A percentile compares a stretch with the other conserved stretches of the same genome.
Evolutionary conservation across 1,140 invertebrate genomes (phyloP).

Genomic region (Lasioglossum baleicum): DNA sequence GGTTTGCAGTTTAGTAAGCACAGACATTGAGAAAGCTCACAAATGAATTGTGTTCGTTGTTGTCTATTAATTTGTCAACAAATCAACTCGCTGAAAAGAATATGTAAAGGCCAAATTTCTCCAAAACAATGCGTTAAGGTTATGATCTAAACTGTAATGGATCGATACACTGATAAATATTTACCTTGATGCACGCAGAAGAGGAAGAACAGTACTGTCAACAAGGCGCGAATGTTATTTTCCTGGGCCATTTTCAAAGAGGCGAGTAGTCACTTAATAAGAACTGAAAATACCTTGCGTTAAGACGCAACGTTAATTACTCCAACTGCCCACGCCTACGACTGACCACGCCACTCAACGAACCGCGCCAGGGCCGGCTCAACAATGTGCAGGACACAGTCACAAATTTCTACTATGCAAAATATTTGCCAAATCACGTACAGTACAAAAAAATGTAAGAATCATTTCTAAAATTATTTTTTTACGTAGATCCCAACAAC

Average conservation of each 20-base stretch:
- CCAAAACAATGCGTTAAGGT: slow-evolving; percentile 11
- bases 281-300: slow-evolving; percentile 11
- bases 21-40: background rate
- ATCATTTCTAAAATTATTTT: too few relatives aligned
- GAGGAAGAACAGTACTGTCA: slow-evolving; percentile 22
- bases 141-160: background rate
- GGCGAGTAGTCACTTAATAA: background rate
- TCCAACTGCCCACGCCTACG: slow-evolving; percentile 52
- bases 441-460: too few relatives aligned
- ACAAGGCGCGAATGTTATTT: slow-evolving; percentile 12
- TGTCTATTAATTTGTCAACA: background rate
- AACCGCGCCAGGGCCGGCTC: background rate
- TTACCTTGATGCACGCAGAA: slow-evolving; percentile 57
- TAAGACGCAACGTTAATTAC: background rate
- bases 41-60: background rate
- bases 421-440: too few relatives aligned
- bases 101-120: background rate
- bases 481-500: too few relatives aligned
- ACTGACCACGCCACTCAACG: slow-evolving; percentile 31
- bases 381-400: background rate
- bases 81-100: background rate
- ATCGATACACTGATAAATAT: background rate
- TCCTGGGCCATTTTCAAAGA: slow-evolving; percentile 34
- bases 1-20: too few relatives aligned
- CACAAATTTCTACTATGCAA: too few relatives aligned